Evolutionary conservation across 2,797 vertebrate genomes (phyloP), one percentile per base, ranked within the genome.

Genomic region (Ammospiza maritima): DNA sequence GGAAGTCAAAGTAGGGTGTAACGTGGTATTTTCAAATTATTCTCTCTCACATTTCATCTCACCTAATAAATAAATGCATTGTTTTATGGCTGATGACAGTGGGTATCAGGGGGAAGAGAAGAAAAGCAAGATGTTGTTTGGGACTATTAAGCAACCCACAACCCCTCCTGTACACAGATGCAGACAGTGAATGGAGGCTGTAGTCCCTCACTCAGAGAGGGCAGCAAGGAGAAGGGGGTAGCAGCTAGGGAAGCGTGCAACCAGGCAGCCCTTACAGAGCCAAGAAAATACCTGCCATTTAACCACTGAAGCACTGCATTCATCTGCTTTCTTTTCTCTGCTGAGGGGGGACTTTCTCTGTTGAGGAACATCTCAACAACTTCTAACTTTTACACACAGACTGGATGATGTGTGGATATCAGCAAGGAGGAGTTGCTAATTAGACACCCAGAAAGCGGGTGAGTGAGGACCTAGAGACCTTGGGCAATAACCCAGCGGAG

Each of bases 381-480:
- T 80, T 36, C 10, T 45, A 71, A 47, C 57, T 85, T 80, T 67
- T 51, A 66, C n/a, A 42, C 25, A 40, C 0, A 1, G 40, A 48
- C n/a, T 0, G 7, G 51, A 48, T 40, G 27, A 84, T 2, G 5
- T 6, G 26, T 13, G 30, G 47, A 6, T 16, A 7, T 3, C n/a
- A 50, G 34, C 1, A 4, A 88, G 53, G 20, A 91, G 27, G 10
- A 80, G 44, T 3, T 3, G 3, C 40, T 62, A 79, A 75, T 26
- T 13, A 58, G 44, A 75, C 32, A 56, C n/a, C 22, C 71, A 78
- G 30, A 57, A 79, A 92, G 20, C 1, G 2, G 29, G 42, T 58
- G 20, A 85, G 16, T 0, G 0, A 76, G 29, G 57, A 56, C 1
- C 1, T 26, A 22, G 40, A 70, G 47, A 57, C 34, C 14, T 32